Evolutionary conservation across 2,797 vertebrate genomes (phyloP).

Genomic region (Pipistrellus pygmaeus): DNA sequence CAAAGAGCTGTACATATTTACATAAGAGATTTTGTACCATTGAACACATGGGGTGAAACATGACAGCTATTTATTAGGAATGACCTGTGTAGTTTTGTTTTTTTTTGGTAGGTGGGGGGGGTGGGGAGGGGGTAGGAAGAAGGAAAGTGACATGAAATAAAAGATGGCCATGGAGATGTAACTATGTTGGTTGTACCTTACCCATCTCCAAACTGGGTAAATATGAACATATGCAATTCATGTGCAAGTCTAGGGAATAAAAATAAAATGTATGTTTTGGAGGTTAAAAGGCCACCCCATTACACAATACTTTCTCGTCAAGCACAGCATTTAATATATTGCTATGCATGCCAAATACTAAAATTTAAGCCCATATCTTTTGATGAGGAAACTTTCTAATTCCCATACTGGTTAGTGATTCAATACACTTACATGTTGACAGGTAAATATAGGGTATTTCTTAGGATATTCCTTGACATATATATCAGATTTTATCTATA

Average conservation of each 20-base stretch:
- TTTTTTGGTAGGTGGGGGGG: background rate
- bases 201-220: slow-evolving; percentile 82
- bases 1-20: slow-evolving; percentile 62
- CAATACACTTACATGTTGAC: slow-evolving; percentile 35
- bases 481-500: background rate
- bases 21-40: slow-evolving; percentile 59
- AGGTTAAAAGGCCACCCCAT: slow-evolving; percentile 76
- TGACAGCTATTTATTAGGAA: slow-evolving; percentile 75
- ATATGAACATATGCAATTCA: slow-evolving; percentile 80
- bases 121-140: background rate
- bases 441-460: background rate
- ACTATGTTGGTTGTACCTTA: slow-evolving; percentile 79
- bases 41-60: slow-evolving; percentile 79
- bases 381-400: slow-evolving; percentile 58
- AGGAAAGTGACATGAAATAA: slow-evolving; percentile 76
- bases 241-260: slow-evolving; percentile 81
- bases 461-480: slow-evolving; percentile 41
- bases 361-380: slow-evolving; percentile 54
- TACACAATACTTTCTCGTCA: slow-evolving; percentile 56
- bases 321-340: slow-evolving; percentile 68
- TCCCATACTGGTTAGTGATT: slow-evolving; percentile 38
- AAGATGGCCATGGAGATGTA: slow-evolving; percentile 83
- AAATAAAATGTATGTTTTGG: slow-evolving; percentile 81
- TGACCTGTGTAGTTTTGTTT: background rate
- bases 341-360: slow-evolving; percentile 63